These are phyloP conservation scores for Stichodactyla mertensii DNA, from an alignment of 64 coral and sea anemone genomes.

Conservation along the genomic window DNA sequence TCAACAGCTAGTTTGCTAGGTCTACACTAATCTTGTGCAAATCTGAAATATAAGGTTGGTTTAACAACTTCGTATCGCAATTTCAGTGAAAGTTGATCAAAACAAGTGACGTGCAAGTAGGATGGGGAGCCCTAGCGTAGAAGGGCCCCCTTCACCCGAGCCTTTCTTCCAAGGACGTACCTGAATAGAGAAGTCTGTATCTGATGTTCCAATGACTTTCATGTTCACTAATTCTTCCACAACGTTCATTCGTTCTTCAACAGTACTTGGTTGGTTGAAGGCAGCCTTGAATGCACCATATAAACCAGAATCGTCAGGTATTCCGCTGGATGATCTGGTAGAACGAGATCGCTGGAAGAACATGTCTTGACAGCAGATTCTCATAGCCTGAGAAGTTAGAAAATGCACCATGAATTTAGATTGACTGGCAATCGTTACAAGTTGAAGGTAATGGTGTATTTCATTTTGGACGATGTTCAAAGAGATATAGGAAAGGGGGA, in stretches of 20 bases:
- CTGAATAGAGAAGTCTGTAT: constrained; percentile 82
- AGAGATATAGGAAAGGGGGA: neutral
- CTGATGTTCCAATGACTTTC: constrained; percentile 67
- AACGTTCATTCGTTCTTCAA: constrained; percentile 84
- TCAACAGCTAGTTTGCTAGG: no score
- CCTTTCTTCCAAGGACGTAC: constrained; percentile 18
- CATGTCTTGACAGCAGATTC: constrained; percentile 93
- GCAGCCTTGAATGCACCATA: constrained; percentile 57
- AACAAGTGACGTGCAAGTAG: no score
- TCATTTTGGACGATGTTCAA: no score
- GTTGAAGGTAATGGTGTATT: neutral
- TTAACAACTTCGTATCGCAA: no score
- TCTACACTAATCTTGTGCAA: no score
- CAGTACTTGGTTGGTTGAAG: constrained; percentile 60
- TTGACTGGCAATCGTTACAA: neutral
- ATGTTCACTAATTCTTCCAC: constrained; percentile 96
- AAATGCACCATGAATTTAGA: neutral
- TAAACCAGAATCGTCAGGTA: constrained; percentile 35
- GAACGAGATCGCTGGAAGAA: constrained; percentile 89
- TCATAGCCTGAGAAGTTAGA: constrained; percentile 66
- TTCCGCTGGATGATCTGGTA: constrained; percentile 37
- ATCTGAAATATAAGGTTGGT: no score
- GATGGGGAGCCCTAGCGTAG: no score
- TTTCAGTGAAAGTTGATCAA: no score
- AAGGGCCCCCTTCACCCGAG: no score